Conservation (phyloP, 2,113 vertebrate species). For the Stegostoma tigrinum region DNA sequence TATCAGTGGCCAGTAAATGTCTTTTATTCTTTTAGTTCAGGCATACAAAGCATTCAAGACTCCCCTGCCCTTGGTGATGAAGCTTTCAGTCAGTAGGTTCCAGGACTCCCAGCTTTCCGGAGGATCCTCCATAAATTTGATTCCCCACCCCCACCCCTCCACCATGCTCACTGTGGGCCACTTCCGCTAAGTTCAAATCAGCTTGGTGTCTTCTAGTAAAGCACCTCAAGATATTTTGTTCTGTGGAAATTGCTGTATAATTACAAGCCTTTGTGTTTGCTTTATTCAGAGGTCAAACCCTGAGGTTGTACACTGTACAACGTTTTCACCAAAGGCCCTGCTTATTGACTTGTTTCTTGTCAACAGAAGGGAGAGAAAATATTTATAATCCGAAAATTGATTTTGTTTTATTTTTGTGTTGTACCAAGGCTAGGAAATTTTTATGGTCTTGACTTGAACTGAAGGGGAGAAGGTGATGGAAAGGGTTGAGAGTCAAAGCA, state of each 20-base stretch:
- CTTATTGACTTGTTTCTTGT: not conserved
- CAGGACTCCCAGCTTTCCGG: not conserved
- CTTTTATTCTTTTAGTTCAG: not conserved
- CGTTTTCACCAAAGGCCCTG: not conserved
- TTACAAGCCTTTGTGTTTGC: not conserved
- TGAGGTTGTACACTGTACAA: not conserved
- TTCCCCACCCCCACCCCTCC: not conserved
- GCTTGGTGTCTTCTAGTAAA: not conserved
- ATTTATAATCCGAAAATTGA: conserved; percentile 12
- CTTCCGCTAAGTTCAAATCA: not conserved
- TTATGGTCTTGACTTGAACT: not conserved
- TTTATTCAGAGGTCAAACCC: not conserved
- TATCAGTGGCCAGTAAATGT: not conserved
- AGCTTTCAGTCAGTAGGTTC: not conserved
- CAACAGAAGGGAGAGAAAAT: not conserved
- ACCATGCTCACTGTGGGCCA: not conserved
- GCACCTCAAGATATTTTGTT: conserved; percentile 15
- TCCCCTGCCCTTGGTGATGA: not conserved
- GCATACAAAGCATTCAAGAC: not conserved
- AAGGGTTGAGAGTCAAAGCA: not conserved
- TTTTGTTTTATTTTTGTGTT: not conserved
- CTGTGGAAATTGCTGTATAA: conserved; percentile 1
- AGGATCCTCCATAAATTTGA: not conserved
- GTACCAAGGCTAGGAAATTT: not conserved
- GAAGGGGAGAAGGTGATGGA: not conserved